Base-by-base conservation (phyloP, 2,888 invertebrate genomes). In the Eilema sororculum region DNA sequence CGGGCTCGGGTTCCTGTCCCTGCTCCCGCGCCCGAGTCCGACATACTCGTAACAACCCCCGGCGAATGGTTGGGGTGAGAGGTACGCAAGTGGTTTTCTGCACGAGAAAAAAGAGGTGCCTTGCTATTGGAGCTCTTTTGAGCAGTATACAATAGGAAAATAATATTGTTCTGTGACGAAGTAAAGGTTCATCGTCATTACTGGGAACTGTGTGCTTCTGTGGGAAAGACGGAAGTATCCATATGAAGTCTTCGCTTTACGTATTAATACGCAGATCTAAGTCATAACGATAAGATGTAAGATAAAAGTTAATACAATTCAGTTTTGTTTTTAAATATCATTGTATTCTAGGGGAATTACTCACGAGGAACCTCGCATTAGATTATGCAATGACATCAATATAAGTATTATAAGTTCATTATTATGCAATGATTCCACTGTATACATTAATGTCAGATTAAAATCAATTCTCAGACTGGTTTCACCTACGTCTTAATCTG, bases 381-480 rank as follows among this genome's bases (percentile, higher is more conserved):
- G 9, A 67, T 68, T 66, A 63, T 65, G 71, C 71, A 69, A 74
- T 63, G 33, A 56, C 74, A 46, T 63, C 59, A 65, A 57, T 62
- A 62, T 56, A 57, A 41, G 58, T 58, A n/a, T n/a, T n/a, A n/a
- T n/a, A n/a, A n/a, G n/a, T n/a, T n/a, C n/a, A n/a, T 33, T 25
- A 62, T 62, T 63, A 22, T 62, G 33, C 33, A 33, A 62, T 57
- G 30, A 12, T n/a, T 46, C 52, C 22, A 63, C 10, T 52, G 33
- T 25, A 33, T 52, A 46, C n/a, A 22, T 25, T 59, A 20, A 60
- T 33, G 41, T 28, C 28, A 68, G 46, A 63, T 65, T 52, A 41
- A 37, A 30, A 65, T 69, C 56, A 24, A 69, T 69, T 24, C 46
- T n/a, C 37, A 41, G 46, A 61, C 69, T 8, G 60, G 65, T 65